Evolutionary conservation across 2,888 invertebrate genomes (phyloP).

Genomic region (Alloplasta piceator): DNA sequence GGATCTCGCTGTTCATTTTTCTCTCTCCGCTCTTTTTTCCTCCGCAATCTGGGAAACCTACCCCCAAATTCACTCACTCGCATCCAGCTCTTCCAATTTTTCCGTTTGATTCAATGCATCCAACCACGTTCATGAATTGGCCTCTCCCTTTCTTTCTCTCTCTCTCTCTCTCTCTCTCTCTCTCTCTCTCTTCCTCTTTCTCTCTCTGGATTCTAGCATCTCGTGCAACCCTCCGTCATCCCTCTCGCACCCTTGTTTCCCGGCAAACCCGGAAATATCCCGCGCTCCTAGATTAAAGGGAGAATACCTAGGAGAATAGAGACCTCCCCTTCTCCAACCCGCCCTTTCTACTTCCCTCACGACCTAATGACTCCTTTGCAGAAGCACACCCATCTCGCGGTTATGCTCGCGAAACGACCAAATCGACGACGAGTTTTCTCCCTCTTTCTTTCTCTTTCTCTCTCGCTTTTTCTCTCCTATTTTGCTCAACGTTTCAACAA

Average conservation of each 20-base stretch:
- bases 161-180: conserved; percentile 12
- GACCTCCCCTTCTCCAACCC: conserved; percentile 21
- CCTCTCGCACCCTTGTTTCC: conserved; percentile 31
- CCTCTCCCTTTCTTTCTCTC: conserved; percentile 33
- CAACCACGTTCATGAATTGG: conserved; percentile 8
- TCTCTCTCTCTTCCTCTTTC: conserved; percentile 42
- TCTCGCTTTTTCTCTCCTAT: background rate
- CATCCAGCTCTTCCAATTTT: conserved; percentile 21
- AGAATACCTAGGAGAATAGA: conserved; percentile 57
- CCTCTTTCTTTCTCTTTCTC: background rate
- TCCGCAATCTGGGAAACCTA: background rate
- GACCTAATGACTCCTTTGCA: conserved; percentile 68
- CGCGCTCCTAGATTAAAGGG: conserved; percentile 71
- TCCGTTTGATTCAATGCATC: conserved; percentile 37
- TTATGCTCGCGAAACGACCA: conserved; percentile 44
- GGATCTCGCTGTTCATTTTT: conserved; percentile 36
- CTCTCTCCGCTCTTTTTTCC: conserved; percentile 30
- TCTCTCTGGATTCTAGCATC: conserved; percentile 1
- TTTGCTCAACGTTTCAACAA: conserved; percentile 22
- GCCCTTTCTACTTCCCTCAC: conserved; percentile 26
- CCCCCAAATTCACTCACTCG: conserved; percentile 31
- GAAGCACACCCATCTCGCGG: conserved; percentile 39
- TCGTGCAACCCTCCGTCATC: conserved; percentile 37
- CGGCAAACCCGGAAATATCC: conserved; percentile 59
- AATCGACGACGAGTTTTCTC: conserved; percentile 1